Evolutionary conservation across 2,888 invertebrate genomes (phyloP).

Genomic region (Acanthacorydalis orientalis): DNA sequence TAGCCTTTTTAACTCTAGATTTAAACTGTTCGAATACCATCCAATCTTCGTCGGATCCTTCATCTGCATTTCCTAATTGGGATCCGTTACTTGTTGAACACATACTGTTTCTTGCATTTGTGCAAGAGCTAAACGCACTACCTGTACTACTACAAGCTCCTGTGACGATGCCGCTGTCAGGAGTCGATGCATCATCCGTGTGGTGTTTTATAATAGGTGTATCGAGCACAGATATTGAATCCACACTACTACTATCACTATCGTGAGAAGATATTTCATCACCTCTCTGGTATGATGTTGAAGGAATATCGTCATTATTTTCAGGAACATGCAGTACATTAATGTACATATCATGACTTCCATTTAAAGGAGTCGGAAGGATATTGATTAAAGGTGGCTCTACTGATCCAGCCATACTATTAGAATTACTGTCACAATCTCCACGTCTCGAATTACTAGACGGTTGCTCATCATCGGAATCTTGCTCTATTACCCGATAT

Average conservation of each 20-base stretch:
- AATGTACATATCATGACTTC: conserved; percentile 27
- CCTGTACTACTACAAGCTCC: conserved; percentile 25
- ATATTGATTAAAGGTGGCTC: conserved; percentile 34
- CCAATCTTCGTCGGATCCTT: conserved; percentile 27
- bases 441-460: conserved; percentile 9
- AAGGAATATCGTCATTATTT: conserved; percentile 21
- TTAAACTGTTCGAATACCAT: conserved; percentile 27
- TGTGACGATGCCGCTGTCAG: conserved; percentile 29
- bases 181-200: conserved; percentile 16
- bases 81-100: conserved; percentile 23
- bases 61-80: conserved; percentile 15
- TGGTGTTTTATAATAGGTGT: conserved; percentile 9
- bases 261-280: conserved; percentile 32
- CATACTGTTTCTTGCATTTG: conserved; percentile 11
- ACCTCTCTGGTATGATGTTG: conserved; percentile 20
- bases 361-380: conserved; percentile 40
- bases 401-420: conserved; percentile 8
- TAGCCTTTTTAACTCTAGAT: conserved; percentile 41
- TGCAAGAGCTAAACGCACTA: conserved; percentile 13
- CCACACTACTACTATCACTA: conserved; percentile 30
- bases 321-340: conserved; percentile 18
- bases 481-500: conserved; percentile 30
- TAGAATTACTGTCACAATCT: neutral
- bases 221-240: conserved; percentile 29
- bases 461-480: conserved; percentile 45